phyloP scores from a whole-genome alignment of 1,140 invertebrate genomes.

The Forficula auricularia region DNA sequence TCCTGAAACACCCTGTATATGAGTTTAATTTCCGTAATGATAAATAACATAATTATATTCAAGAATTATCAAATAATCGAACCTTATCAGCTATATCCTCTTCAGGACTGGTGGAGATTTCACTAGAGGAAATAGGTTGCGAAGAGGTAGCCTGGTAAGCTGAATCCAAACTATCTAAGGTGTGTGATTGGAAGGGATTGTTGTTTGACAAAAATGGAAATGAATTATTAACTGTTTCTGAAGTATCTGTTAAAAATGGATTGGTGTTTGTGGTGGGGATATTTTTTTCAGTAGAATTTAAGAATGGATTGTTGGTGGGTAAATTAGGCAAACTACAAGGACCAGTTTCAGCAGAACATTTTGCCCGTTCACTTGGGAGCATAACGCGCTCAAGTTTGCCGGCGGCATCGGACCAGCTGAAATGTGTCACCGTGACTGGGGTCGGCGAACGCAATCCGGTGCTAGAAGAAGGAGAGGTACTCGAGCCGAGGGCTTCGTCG shows the following conservation, averaged over 20 bases:
- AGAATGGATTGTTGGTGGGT: background rate
- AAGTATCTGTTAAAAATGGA: background rate
- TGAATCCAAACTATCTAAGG: background rate
- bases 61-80: too few relatives aligned
- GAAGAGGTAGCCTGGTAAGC: too few relatives aligned
- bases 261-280: background rate
- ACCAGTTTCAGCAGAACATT: background rate
- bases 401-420: slow-evolving; percentile 29
- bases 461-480: background rate
- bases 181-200: too few relatives aligned
- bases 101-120: background rate
- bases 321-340: background rate
- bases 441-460: slow-evolving; percentile 19
- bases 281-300: background rate
- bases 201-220: too few relatives aligned
- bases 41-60: too few relatives aligned
- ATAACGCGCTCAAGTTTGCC: slow-evolving; percentile 27
- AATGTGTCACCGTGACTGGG: slow-evolving; percentile 36
- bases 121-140: too few relatives aligned
- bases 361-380: slow-evolving; percentile 1
- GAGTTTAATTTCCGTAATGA: too few relatives aligned
- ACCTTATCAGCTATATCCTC: background rate
- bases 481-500: background rate
- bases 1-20: too few relatives aligned
- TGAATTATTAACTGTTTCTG: background rate